Evolutionary conservation across 1,140 invertebrate species (phyloP).

Genomic region (Drosophila tani): DNA sequence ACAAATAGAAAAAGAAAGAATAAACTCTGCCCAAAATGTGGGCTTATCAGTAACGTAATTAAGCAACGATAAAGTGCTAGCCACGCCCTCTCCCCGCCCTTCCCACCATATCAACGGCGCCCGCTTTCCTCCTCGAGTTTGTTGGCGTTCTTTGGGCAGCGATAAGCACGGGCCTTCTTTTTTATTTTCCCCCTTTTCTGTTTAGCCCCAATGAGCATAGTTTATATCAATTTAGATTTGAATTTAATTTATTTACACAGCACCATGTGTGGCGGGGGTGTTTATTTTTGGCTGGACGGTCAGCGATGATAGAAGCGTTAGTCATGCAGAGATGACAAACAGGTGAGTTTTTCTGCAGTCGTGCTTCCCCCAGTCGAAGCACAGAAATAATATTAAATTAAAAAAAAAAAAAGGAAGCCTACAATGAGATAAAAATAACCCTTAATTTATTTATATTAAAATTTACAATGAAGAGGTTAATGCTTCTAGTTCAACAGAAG

Average conservation of each 20-base stretch:
- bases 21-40: conserved; percentile 54
- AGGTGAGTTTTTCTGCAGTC: conserved; percentile 5
- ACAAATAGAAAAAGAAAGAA: conserved; percentile 36
- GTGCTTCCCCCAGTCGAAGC: too few species aligned
- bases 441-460: too few species aligned
- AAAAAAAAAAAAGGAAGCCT: too few species aligned
- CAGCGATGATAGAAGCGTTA: conserved; percentile 59
- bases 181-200: conserved; percentile 16
- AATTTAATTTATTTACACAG: conserved; percentile 82
- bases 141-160: conserved; percentile 16
- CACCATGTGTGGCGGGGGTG: conserved; percentile 46
- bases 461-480: too few species aligned
- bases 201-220: conserved; percentile 47
- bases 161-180: conserved; percentile 66
- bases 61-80: conserved; percentile 70
- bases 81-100: conserved; percentile 46
- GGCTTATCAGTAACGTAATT: conserved; percentile 82
- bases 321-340: conserved; percentile 49
- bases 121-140: conserved; percentile 11
- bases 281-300: conserved; percentile 65
- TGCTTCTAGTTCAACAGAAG: too few species aligned
- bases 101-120: conserved; percentile 42
- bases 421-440: too few species aligned
- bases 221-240: conserved; percentile 81
- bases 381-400: background rate